Percentiles rank a stretch among this genome's conserved stretches.
phyloP scores from a whole-genome alignment of 1,140 invertebrate species.

The Magallana angulata region DNA sequence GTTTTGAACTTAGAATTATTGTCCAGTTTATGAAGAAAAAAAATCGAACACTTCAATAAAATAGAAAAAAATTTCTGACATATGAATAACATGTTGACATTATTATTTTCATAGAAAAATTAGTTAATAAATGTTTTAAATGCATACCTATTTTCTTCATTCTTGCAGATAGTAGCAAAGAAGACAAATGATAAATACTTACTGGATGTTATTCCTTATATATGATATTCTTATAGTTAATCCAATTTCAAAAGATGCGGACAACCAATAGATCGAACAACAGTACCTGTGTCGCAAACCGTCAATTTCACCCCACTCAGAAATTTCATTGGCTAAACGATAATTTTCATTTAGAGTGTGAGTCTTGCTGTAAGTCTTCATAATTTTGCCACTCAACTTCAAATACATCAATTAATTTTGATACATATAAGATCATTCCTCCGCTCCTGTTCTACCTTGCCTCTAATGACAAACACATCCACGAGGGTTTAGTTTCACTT shows the following conservation, averaged over 20 bases:
- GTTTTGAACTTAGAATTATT: no score
- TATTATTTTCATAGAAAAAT: no score
- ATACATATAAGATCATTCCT: neutral
- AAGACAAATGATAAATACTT: neutral
- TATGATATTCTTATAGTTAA: neutral
- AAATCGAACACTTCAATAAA: no score
- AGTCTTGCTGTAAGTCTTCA: constrained; percentile 19
- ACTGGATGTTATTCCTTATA: neutral
- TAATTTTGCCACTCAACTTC: neutral
- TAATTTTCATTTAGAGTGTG: constrained; percentile 21
- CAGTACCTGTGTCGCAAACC: constrained; percentile 36
- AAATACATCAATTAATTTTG: constrained; percentile 15
- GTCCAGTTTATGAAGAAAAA: no score
- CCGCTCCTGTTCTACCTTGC: constrained; percentile 1
- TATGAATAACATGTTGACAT: no score
- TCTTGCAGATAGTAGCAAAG: no score
- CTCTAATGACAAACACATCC: constrained; percentile 31
- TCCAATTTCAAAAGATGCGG: constrained; percentile 19
- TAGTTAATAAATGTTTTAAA: no score
- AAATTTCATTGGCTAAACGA: constrained; percentile 34
- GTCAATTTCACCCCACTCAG: constrained; percentile 25
- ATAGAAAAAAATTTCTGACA: no score
- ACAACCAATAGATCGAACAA: constrained; percentile 16
- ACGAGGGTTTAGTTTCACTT: constrained; percentile 35
- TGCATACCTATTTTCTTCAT: no score